Base-by-base conservation (phyloP, 2,888 invertebrate species). In the Hemicrepidius hirtus region DNA sequence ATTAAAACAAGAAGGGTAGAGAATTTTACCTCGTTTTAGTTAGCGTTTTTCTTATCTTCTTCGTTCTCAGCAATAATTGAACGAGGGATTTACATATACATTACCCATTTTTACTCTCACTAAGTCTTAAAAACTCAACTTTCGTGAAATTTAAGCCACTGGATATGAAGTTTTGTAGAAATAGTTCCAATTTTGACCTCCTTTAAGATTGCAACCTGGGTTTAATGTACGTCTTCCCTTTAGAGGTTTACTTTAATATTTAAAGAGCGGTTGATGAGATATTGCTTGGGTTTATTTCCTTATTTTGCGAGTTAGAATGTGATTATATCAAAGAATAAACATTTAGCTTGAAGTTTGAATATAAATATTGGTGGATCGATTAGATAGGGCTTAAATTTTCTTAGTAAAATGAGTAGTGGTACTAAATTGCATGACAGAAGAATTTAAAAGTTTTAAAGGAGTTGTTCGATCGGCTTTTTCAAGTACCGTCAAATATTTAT, bases 321-420 rank as follows among this genome's bases (percentile, higher is more conserved):
- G 28, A 62, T 62, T 62, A 24, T 24, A 24, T 24, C 24, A 24
- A 24, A 24, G 24, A 24, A 13, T 41, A 21, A 41, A 44, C 64
- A 50, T 64, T 35, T 46, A 46, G 49, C 10, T 64, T 35, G n/a
- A 50, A 35, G 50, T 64, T 64, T 32, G 4, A 35, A 50, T 50
- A 50, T 50, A 50, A 64, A 64, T 64, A 35, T 64, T 13, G 50
- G 64, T n/a, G 37, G 13, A 50, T 64, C 50, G 64, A 64, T 64
- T 28, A 64, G 49, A 50, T 64, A 35, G 20, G 20, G 37, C 50
- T 46, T 16, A 16, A 44, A 62, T 44, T 41, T 62, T 28, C 40
- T 13, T 24, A 41, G 35, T 40, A 50, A 35, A 53, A 40, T 53
- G n/a, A 55, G 50, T 53, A 21, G 50, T 7, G 5, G 24, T 3